Evolutionary conservation across 1,140 invertebrate genomes (phyloP).

Genomic region (Periplaneta americana): DNA sequence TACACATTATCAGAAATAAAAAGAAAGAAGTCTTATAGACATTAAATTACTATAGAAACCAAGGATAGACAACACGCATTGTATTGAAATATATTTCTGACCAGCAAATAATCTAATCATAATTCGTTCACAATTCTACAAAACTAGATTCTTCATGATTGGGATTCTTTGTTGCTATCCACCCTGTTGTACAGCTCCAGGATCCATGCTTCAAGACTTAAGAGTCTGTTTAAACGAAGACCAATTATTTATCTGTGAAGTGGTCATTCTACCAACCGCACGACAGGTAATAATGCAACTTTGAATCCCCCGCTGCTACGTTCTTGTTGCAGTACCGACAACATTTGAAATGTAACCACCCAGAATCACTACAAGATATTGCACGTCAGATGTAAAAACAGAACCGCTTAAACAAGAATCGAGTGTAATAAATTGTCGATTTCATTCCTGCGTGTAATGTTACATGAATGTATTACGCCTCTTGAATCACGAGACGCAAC

Average conservation of each 20-base stretch:
- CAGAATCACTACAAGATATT: neutral
- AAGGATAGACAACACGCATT: no score
- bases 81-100: no score
- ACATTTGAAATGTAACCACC: neutral
- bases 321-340: neutral
- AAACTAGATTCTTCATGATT: no score
- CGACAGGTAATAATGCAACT: neutral
- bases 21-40: no score
- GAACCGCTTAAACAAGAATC: neutral
- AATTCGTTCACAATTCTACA: no score
- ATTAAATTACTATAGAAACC: no score
- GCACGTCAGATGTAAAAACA: neutral
- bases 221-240: neutral
- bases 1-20: no score
- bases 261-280: neutral
- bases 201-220: neutral
- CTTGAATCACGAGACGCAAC: neutral
- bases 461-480: neutral
- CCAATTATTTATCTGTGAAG: neutral
- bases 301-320: neutral
- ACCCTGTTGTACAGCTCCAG: neutral
- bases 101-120: no score
- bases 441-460: neutral
- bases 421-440: neutral
- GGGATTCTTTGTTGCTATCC: neutral